phyloP scores from a whole-genome alignment of 2,797 vertebrate genomes.

The Benthosema pterotum region DNA sequence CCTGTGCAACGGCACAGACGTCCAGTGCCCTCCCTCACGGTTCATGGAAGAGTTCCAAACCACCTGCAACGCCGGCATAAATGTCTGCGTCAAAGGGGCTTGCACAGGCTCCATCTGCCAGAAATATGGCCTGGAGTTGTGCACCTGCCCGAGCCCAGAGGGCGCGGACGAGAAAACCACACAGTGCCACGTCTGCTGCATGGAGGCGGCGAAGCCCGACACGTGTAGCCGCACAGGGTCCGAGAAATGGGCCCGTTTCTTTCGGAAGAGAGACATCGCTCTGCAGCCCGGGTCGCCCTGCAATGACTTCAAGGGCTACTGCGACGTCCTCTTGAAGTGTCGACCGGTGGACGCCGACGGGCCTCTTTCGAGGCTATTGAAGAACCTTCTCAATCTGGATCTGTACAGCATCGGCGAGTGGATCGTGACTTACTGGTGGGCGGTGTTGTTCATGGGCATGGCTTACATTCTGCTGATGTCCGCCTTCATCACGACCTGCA shows the following conservation, averaged over 20 bases:
- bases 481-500: too few species aligned
- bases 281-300: conserved; percentile 96
- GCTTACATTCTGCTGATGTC: too few species aligned
- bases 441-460: too few species aligned
- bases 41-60: too few species aligned
- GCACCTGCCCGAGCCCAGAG: conserved; percentile 87
- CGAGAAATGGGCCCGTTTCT: conserved; percentile 75
- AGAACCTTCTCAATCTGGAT: conserved; percentile 94
- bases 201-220: conserved; percentile 84
- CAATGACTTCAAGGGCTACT: conserved; percentile 97
- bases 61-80: conserved; percentile 69
- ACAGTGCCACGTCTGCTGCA: conserved; percentile 96
- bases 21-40: too few species aligned
- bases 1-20: too few species aligned
- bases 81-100: conserved; percentile 96
- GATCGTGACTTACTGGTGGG: too few species aligned
- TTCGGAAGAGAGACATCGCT: conserved; percentile 81
- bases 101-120: conserved; percentile 56
- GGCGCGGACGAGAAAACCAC: conserved; percentile 86
- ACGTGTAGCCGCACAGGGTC: conserved; percentile 94
- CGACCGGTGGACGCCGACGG: conserved; percentile 97
- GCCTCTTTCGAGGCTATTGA: conserved; percentile 94
- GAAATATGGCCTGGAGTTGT: conserved; percentile 42
- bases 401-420: too few species aligned
- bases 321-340: conserved; percentile 95